Percentiles rank a stretch among this genome's conserved stretches.
Evolutionary conservation across 2,797 vertebrate species (phyloP).

Genomic region (Erethizon dorsatum): DNA sequence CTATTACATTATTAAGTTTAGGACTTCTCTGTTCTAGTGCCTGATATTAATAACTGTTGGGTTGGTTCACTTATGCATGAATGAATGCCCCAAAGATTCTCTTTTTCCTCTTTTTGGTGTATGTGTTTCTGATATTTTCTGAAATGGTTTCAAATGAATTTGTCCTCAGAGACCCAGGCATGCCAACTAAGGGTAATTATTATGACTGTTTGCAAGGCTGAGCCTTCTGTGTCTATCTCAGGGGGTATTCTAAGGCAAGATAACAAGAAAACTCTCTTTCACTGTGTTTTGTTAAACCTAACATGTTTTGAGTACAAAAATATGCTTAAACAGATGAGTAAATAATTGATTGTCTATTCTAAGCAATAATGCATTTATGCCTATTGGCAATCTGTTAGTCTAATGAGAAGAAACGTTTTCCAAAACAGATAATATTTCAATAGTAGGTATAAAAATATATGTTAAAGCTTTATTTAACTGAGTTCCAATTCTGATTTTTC

Average conservation of each 20-base stretch:
- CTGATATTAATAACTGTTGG: neutral
- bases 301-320: slow-evolving; percentile 27
- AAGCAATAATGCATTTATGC: neutral
- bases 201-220: slow-evolving; percentile 9
- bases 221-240: neutral
- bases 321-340: neutral
- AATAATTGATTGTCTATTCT: neutral
- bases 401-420: slow-evolving; percentile 1
- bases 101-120: neutral
- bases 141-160: slow-evolving; percentile 30
- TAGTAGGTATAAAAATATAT: neutral
- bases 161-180: neutral
- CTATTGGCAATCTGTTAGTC: neutral
- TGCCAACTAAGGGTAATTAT: neutral
- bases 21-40: neutral
- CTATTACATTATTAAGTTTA: neutral
- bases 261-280: neutral
- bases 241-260: neutral
- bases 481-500: slow-evolving; percentile 22
- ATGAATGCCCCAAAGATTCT: slow-evolving; percentile 8
- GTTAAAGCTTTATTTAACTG: slow-evolving; percentile 15
- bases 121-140: slow-evolving; percentile 50
- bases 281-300: slow-evolving; percentile 47
- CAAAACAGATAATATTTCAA: neutral
- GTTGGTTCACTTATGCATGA: neutral